A percentile compares a stretch with the other conserved stretches of the same genome.
Evolutionary conservation across 2,113 vertebrate species (phyloP).

Genomic region (Ciconia stormi): DNA sequence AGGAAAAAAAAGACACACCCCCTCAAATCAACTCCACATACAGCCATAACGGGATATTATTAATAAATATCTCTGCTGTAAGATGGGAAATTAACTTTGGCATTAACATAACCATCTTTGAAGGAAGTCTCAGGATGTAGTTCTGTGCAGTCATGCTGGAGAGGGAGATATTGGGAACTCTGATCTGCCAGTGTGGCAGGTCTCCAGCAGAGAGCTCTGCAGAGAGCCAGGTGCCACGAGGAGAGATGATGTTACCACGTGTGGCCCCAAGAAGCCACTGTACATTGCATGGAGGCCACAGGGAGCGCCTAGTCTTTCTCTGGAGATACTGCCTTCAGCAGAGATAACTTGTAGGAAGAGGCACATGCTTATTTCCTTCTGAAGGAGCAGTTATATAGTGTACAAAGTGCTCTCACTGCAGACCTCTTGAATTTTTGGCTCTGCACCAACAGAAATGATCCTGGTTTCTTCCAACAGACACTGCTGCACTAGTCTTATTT

Average conservation of each 20-base stretch:
- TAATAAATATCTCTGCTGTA: not conserved
- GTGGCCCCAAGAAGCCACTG: not conserved
- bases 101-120: not conserved
- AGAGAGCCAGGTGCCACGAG: not conserved
- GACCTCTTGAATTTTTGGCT: not conserved
- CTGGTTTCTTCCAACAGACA: not conserved
- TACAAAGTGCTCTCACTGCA: not conserved
- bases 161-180: not conserved
- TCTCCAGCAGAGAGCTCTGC: not conserved
- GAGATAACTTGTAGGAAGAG: not conserved
- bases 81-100: not conserved
- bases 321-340: not conserved
- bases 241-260: not conserved
- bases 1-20: not conserved
- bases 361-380: not conserved
- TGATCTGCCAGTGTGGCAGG: not conserved
- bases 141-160: rapidly evolving
- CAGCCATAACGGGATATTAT: rapidly evolving
- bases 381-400: not conserved
- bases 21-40: not conserved
- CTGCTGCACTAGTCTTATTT: not conserved
- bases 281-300: not conserved
- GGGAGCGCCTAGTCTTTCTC: not conserved
- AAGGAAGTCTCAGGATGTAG: not conserved
- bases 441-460: not conserved